Base-by-base conservation (phyloP, 2,113 vertebrate genomes). In the Perca flavescens region DNA sequence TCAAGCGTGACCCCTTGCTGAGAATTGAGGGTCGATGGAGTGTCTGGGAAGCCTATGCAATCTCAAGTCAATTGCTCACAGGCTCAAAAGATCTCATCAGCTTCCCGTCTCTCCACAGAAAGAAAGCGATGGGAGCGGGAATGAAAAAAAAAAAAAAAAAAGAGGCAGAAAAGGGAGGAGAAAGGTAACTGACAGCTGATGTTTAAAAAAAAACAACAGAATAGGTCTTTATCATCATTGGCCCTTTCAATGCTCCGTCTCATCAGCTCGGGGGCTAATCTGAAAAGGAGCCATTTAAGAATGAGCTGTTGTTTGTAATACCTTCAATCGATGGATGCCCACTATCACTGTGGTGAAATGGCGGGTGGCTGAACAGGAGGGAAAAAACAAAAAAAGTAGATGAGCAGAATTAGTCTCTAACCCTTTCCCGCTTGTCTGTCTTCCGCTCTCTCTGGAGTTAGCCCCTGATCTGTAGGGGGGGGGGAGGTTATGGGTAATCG, bases 41-140 rank as follows among this genome's bases (percentile, higher is more conserved):
- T 81, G 90, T 86, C 79, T 75, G 85, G 84, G 84, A 65, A 86
- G 70, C 69, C 70, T 34, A 54, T 78, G 87, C 80, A 88, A 93
- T 93, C 82, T 88, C 86, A 47, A 83, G 81, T 92, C 90, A 86
- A 88, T 93, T 84, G 88, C 82, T 91, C 89, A 89, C 85, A 80
- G 83, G 88, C 53, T 28, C 53, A 82, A 77, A 84, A 79, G 83
- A 94, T 85, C 86, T 78, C 89, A 90, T 88, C 73, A 74, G 85
- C 78, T 50, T 21, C 73, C 58, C 76, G 86, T 85, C 68, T 77
- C 68, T 74, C 70, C 15, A 49, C 50, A 58, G 75, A 73, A 70
- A 80, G 52, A 72, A 66, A 13, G 68, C 22, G 13, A 36, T 31
- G 31, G 68, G 25, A 50, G 61, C 36, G 72, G 34, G 65, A 79